Conservation (phyloP, 1,140 invertebrate species). For the Bombus terrestris region DNA sequence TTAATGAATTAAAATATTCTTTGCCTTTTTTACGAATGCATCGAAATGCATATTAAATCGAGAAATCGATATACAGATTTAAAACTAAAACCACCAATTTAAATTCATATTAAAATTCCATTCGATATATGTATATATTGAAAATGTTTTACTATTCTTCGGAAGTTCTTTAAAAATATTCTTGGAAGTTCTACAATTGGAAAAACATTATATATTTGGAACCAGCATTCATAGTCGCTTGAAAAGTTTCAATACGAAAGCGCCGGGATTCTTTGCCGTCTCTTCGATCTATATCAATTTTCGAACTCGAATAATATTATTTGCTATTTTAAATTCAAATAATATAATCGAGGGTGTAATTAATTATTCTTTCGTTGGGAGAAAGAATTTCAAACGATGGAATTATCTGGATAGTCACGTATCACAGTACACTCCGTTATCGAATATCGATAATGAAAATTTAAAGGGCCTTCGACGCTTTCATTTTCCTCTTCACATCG, state of each 20-base stretch:
- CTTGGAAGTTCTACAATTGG: background rate
- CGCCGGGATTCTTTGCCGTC: background rate
- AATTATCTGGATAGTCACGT: slow-evolving; percentile 22
- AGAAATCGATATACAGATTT: background rate
- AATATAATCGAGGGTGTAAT: background rate
- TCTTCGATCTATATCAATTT: background rate
- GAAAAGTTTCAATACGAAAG: background rate
- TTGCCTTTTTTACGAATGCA: background rate
- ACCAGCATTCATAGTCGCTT: background rate
- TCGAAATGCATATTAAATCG: background rate
- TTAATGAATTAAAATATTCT: background rate
- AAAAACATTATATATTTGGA: background rate
- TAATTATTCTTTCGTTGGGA: background rate
- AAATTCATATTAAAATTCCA: slow-evolving; percentile 7
- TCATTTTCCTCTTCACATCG: slow-evolving; percentile 29
- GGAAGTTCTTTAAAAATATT: background rate
- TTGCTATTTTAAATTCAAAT: slow-evolving; percentile 8
- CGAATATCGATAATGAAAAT: slow-evolving; percentile 61
- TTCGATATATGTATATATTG: background rate
- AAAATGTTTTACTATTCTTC: background rate
- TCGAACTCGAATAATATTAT: background rate
- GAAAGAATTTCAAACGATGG: slow-evolving; percentile 15
- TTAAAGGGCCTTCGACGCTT: slow-evolving; percentile 39
- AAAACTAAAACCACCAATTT: background rate
- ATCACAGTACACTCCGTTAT: slow-evolving; percentile 43